phyloP scores from a whole-genome alignment of 2,888 invertebrate genomes.

The Geotrupes spiniger region DNA sequence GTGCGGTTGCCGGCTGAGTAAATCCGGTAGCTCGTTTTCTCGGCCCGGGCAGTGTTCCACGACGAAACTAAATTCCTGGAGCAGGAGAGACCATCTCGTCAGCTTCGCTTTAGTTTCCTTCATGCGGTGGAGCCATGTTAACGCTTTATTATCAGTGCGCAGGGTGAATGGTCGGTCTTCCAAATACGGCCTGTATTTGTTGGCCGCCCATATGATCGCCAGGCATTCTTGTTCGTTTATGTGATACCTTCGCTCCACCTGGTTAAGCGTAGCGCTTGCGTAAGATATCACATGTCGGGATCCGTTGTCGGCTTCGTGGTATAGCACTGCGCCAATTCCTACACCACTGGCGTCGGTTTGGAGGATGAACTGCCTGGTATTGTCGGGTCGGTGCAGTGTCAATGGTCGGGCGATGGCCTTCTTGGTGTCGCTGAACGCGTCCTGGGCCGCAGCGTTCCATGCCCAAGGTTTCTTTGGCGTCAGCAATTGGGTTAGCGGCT shows the following conservation, averaged over 20 bases:
- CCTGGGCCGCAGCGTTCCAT: constrained; percentile 21
- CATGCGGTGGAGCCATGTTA: constrained; percentile 25
- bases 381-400: constrained; percentile 24
- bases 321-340: constrained; percentile 31
- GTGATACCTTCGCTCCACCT: constrained; percentile 26
- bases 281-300: constrained; percentile 24
- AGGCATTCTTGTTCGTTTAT: constrained; percentile 32
- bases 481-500: constrained; percentile 29
- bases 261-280: constrained; percentile 24
- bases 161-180: constrained; percentile 28
- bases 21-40: constrained; percentile 26
- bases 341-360: constrained; percentile 29
- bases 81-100: constrained; percentile 23
- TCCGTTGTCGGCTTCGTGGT: constrained; percentile 19
- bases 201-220: constrained; percentile 31
- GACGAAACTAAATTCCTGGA: constrained; percentile 25
- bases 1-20: constrained; percentile 21
- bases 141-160: constrained; percentile 28
- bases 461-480: constrained; percentile 9
- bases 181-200: constrained; percentile 28
- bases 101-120: constrained; percentile 22
- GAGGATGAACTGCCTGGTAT: constrained; percentile 22
- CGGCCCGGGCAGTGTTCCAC: constrained; percentile 30
- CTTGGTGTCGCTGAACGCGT: constrained; percentile 17
- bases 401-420: constrained; percentile 20